Evolutionary conservation across 2,888 invertebrate genomes (phyloP).

Genomic region (Muschampia plurimacula): DNA sequence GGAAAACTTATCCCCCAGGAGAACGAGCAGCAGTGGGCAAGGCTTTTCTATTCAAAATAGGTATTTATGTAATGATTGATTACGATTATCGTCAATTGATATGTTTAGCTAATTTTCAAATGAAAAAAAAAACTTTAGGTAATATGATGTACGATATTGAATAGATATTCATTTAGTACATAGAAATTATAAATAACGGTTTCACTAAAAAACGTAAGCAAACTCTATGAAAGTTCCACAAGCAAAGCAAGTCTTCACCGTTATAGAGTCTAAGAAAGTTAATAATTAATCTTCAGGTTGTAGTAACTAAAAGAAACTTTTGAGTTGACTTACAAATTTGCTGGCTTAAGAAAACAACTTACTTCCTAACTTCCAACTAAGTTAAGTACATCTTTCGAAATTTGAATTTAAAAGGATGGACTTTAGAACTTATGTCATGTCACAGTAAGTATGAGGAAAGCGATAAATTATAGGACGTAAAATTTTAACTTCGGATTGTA

Average conservation of each 20-base stretch:
- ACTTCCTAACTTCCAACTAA: neutral
- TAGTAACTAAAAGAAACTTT: constrained; percentile 16
- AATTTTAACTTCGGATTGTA: too few species aligned
- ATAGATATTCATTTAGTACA: neutral
- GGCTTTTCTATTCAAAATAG: too few species aligned
- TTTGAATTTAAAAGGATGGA: neutral
- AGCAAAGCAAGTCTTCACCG: neutral
- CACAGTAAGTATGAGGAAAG: neutral
- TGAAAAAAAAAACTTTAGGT: too few species aligned
- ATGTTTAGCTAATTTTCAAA: too few species aligned
- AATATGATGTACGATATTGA: neutral
- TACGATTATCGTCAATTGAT: too few species aligned
- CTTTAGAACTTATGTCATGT: neutral
- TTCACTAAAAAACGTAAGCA: neutral
- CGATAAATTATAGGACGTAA: too few species aligned
- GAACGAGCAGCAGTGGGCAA: too few species aligned
- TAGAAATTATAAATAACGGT: neutral
- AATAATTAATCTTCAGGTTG: constrained; percentile 31
- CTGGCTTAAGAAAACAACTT: constrained; percentile 23
- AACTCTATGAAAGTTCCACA: constrained; percentile 1
- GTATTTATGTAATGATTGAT: too few species aligned
- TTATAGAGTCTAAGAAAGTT: constrained; percentile 5
- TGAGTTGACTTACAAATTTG: constrained; percentile 22
- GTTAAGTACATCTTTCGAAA: constrained; percentile 5
- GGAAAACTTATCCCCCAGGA: too few species aligned